Conservation (phyloP, 2,888 invertebrate genomes). For the Mythimna ferrago region DNA sequence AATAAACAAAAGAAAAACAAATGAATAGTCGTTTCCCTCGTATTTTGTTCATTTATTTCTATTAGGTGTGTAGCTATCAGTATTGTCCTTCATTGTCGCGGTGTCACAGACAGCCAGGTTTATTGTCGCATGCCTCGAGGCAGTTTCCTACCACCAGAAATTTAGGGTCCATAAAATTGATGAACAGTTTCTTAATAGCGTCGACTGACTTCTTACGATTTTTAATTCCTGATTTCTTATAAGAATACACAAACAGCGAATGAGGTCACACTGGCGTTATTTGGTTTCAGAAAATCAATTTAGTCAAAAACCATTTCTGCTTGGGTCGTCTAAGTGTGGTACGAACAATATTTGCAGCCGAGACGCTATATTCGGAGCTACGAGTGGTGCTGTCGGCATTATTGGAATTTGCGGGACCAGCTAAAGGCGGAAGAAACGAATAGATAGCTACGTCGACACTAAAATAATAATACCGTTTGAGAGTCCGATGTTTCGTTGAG, state of each 20-base stretch:
- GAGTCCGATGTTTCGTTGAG: slow-evolving; percentile 42
- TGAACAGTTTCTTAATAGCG: slow-evolving; percentile 86
- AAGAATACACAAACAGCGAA: slow-evolving; percentile 55
- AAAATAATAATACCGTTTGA: slow-evolving; percentile 57
- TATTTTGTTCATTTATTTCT: slow-evolving; percentile 70
- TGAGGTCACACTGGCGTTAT: slow-evolving; percentile 64
- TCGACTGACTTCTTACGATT: slow-evolving; percentile 73
- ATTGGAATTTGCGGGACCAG: slow-evolving; percentile 78
- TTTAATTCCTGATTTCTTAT: slow-evolving; percentile 67
- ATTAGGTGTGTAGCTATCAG: slow-evolving; percentile 74
- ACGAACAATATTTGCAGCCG: slow-evolving; percentile 82
- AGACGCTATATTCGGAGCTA: slow-evolving; percentile 77
- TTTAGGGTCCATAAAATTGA: slow-evolving; percentile 89
- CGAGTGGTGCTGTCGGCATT: slow-evolving; percentile 76
- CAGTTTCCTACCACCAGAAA: slow-evolving; percentile 86
- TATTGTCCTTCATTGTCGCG: slow-evolving; percentile 81
- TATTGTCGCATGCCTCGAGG: slow-evolving; percentile 84
- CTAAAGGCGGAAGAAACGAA: slow-evolving; percentile 65
- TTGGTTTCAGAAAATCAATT: slow-evolving; percentile 75
- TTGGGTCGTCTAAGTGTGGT: slow-evolving; percentile 74
- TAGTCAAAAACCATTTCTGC: slow-evolving; percentile 78
- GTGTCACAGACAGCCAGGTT: slow-evolving; percentile 83
- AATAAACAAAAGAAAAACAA: slow-evolving; percentile 44
- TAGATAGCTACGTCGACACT: slow-evolving; percentile 55
- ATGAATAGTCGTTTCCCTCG: slow-evolving; percentile 34